A percentile compares a stretch with the other conserved stretches of the same genome.
These are phyloP conservation scores for Montifringilla adamsi DNA, from an alignment of 2,113 vertebrate species.

Conservation along the genomic window DNA sequence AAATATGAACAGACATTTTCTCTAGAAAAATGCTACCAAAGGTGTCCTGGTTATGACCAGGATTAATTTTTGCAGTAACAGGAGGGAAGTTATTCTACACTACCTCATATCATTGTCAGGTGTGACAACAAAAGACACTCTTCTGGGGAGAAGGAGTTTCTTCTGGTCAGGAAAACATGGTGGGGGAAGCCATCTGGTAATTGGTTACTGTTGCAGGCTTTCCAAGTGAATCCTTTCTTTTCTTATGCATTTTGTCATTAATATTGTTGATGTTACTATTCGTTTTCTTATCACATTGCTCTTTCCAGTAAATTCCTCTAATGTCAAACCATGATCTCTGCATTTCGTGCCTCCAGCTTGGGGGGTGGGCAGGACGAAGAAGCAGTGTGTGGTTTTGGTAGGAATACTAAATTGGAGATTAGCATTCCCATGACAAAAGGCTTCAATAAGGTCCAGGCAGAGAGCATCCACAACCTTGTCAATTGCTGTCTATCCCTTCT, in stretches of 20 bases:
- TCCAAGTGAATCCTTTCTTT: neutral
- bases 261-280: neutral
- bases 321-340: neutral
- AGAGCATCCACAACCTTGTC: neutral
- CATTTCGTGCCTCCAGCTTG: neutral
- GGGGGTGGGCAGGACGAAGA: rapidly evolving
- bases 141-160: neutral
- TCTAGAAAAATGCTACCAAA: neutral
- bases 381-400: neutral
- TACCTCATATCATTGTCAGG: neutral
- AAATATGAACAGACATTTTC: neutral
- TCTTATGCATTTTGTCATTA: neutral
- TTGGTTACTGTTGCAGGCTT: neutral
- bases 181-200: neutral
- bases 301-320: neutral
- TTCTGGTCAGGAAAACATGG: neutral
- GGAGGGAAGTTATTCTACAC: neutral
- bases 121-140: neutral
- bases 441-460: neutral
- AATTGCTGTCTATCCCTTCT: neutral
- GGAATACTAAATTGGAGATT: neutral
- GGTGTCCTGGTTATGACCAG: neutral
- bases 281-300: neutral
- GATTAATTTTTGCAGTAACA: neutral
- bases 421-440: neutral